Base-by-base conservation (phyloP, 1,140 invertebrate species). In the Drosophila busckii region DNA sequence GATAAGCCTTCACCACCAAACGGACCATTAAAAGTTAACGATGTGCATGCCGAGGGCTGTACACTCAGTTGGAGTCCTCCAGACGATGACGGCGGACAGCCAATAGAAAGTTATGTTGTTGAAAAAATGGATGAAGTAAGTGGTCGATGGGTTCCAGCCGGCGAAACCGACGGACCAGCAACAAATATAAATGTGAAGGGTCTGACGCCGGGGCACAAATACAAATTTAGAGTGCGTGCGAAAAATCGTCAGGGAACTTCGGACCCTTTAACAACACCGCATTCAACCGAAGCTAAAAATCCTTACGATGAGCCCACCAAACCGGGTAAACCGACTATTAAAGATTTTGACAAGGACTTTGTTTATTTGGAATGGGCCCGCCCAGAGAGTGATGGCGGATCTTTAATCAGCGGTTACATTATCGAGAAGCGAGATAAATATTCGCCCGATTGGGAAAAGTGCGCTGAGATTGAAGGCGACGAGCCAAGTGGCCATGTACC, bases 401-500 rank as follows among this genome's bases (percentile, higher is more conserved):
- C 94, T 4, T 95, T 95, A 2, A 95, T 98, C 64, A 96, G 93
- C 9, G 95, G 95, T 4, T 98, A 98, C 65, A 89, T 99, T 15
- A 96, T 99, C 88, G 98, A 99, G 86, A 99, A 98, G 90, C 94
- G 95, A 69, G 96, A 98, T 80, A 95, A 96, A 84, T 96, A 94
- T 84, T 93, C 91, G 87, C 93, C 92, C 4, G 93, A 93, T 42
- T 95, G 96, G 96, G 94, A 96, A 84, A 93, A 95, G 80, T 95
- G 94, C 88, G 93, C 93, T 13, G 92, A 96, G 70, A 91, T 96
- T 55, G 92, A 93, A 31, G 95, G 94, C 35, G 94, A 98, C 82
- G 91, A 93, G 9, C 94, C 94, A 16, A 91, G 90, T 35, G 95
- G 94, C 2, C 94, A 92, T 83, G 95, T 99, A 2, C 92, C 93